Conservation (phyloP, 2,113 vertebrate species). For the Kryptolebias marmoratus region DNA sequence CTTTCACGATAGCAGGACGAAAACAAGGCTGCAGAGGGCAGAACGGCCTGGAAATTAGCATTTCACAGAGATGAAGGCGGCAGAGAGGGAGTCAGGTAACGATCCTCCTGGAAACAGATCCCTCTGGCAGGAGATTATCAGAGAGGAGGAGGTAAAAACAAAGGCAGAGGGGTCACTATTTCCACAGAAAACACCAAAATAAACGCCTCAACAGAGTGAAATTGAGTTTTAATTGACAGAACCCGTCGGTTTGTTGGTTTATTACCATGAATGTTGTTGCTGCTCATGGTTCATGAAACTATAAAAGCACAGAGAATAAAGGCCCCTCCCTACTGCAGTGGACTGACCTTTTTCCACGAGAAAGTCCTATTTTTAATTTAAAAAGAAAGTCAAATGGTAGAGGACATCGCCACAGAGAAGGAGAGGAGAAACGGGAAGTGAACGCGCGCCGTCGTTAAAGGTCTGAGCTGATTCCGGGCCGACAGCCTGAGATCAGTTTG, state of each 20-base stretch:
- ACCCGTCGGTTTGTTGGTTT: constrained; percentile 31
- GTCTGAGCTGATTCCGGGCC: too few relatives aligned
- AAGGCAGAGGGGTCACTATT: constrained; percentile 17
- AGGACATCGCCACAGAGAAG: too few relatives aligned
- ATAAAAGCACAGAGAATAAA: constrained; percentile 4
- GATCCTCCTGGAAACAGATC: constrained; percentile 37
- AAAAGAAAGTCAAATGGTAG: too few relatives aligned
- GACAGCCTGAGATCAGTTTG: too few relatives aligned
- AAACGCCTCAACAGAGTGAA: constrained; percentile 9
- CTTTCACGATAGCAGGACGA: constrained; percentile 38
- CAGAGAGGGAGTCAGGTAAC: constrained; percentile 52
- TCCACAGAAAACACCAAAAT: constrained; percentile 44
- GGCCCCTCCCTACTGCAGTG: too few relatives aligned
- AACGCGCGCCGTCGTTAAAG: too few relatives aligned
- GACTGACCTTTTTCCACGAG: too few relatives aligned
- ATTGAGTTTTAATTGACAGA: constrained; percentile 18
- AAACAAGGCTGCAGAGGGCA: constrained; percentile 40
- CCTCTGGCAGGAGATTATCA: constrained; percentile 17
- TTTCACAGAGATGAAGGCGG: constrained; percentile 66
- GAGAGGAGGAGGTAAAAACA: background rate
- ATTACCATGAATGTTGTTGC: constrained; percentile 17
- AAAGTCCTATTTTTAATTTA: too few relatives aligned
- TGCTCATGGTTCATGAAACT: constrained; percentile 12
- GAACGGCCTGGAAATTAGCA: constrained; percentile 37
- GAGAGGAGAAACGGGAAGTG: too few relatives aligned